Evolutionary conservation across 2,888 invertebrate genomes (phyloP), one percentile per base, ranked within the genome.

Genomic region (Acleris sparsana): DNA sequence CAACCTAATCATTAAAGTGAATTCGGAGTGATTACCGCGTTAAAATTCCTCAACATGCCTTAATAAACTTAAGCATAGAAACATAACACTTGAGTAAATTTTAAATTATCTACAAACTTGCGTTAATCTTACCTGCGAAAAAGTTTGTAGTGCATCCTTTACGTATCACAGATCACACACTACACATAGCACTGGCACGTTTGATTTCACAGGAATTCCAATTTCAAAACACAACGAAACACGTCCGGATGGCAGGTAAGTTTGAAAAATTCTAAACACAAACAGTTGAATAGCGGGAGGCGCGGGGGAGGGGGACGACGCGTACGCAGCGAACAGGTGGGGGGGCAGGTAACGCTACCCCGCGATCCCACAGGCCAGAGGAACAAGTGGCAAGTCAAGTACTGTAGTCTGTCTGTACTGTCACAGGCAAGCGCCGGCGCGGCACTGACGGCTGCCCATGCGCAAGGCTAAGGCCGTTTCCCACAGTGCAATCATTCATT

Each of bases 131-230:
- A 92, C 92, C 92, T 91, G 73, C 92, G 91, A 63, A 92, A 76
- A 73, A 87, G 87, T 76, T 92, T 92, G 73, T 91, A 92, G 84
- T 92, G 92, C 92, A 92, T 92, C 86, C 88, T 86, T 73, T 70
- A 73, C 76, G 80, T 80, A 78, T 74, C 78, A 80, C 83, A 77
- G 71, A 73, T 78, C 80, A 79, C 74, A 78, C 74, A 74, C 60
- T 74, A 68, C 77, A 80, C 75, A 71, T 56, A 68, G 60, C 73
- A 75, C 74, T 44, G 46, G 69, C 71, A 75, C 79, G 79, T 76
- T 71, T 74, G 70, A 72, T 70, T 68, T 66, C 72, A 73, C 68
- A 71, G 65, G 70, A 75, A 77, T 75, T 70, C 70, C 65, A 72
- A 77, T 74, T 70, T 68, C 65, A 72, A 60, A 68, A 67, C 64